phyloP scores from a whole-genome alignment of 2,113 vertebrate genomes.

The Hemiprocne comata region DNA sequence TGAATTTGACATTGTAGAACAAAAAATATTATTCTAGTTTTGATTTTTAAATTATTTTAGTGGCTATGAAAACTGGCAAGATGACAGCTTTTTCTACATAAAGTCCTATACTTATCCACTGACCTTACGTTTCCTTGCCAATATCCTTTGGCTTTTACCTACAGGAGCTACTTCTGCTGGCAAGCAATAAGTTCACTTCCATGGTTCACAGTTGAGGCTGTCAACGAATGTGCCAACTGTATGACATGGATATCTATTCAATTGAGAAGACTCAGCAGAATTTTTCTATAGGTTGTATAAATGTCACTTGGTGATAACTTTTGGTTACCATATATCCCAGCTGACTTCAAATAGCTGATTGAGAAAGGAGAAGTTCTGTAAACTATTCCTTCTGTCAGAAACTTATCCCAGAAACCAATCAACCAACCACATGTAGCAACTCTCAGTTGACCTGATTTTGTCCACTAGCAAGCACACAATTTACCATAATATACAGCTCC shows the following conservation, averaged over 20 bases:
- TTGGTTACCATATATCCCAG: background rate
- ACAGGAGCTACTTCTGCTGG: conserved; percentile 51
- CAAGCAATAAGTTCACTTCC: conserved; percentile 34
- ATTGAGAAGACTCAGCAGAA: conserved; percentile 52
- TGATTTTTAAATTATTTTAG: conserved; percentile 20
- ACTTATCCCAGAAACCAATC: background rate
- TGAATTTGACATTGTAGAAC: background rate
- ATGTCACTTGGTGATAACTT: conserved; percentile 37
- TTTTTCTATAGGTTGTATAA: conserved; percentile 39
- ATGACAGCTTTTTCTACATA: conserved; percentile 42
- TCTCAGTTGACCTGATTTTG: background rate
- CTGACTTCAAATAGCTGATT: background rate
- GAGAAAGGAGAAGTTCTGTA: background rate
- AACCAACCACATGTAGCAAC: background rate
- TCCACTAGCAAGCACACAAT: background rate
- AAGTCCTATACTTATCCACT: conserved; percentile 59
- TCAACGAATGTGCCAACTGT: conserved; percentile 56
- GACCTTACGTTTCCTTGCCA: conserved; percentile 29
- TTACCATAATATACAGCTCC: background rate
- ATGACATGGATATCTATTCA: conserved; percentile 35
- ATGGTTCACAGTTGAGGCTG: conserved; percentile 57
- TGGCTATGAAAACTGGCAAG: conserved; percentile 31
- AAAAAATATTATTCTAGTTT: background rate
- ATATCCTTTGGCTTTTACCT: conserved; percentile 59
- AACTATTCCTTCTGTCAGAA: background rate